Percentiles rank a stretch among this genome's conserved stretches.
Conservation (phyloP, 2,888 invertebrate species). For the Rotaria macrura region DNA sequence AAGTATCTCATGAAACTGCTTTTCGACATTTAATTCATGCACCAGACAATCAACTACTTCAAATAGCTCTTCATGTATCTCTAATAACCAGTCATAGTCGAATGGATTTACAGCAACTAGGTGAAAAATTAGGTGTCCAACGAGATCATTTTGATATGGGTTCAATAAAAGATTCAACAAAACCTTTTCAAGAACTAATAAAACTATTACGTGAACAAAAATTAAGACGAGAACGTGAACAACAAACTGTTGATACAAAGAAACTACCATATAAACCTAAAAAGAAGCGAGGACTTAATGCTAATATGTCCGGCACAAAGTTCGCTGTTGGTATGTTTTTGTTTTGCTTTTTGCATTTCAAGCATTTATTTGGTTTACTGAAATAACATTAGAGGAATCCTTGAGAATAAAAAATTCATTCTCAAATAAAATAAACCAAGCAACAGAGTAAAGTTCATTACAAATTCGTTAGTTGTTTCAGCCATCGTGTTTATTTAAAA, state of each 20-base stretch:
- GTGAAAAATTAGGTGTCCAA: neutral
- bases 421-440: too few species aligned
- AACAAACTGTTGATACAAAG: neutral
- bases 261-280: neutral
- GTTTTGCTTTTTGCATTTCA: neutral
- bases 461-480: too few species aligned
- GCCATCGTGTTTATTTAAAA: too few species aligned
- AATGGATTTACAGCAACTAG: neutral
- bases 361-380: neutral
- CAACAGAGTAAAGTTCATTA: too few species aligned
- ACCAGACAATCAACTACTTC: neutral
- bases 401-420: too few species aligned
- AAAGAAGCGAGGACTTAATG: conserved; percentile 8
- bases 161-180: neutral
- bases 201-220: neutral
- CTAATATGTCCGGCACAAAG: neutral
- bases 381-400: neutral
- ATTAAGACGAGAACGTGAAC: neutral
- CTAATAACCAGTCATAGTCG: neutral
- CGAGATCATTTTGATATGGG: neutral
- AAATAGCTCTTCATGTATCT: neutral
- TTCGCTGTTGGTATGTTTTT: neutral
- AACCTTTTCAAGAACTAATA: neutral
- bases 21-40: neutral
- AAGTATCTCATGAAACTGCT: neutral